Conservation (phyloP, 2,113 vertebrate genomes). For the Sapajus apella region DNA sequence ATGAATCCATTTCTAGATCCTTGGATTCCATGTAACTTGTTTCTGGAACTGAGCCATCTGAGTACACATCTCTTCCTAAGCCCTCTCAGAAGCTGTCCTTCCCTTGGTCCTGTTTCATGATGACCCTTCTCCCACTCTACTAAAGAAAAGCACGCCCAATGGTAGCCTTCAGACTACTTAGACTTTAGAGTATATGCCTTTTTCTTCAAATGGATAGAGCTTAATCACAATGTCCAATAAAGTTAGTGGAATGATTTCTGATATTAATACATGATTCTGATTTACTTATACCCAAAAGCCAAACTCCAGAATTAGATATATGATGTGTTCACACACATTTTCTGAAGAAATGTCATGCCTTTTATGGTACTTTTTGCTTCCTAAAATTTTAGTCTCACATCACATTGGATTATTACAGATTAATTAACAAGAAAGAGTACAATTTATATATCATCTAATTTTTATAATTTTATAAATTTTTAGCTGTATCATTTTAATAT, state of each 20-base stretch:
- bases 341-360: neutral
- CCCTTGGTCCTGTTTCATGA: neutral
- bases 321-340: neutral
- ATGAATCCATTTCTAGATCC: neutral
- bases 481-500: slow-evolving; percentile 23
- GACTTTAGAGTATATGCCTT: neutral
- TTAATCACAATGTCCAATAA: neutral
- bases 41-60: neutral
- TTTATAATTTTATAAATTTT: slow-evolving; percentile 36
- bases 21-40: neutral
- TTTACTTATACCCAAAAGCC: neutral
- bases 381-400: neutral
- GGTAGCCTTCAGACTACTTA: neutral
- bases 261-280: neutral
- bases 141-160: neutral
- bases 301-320: neutral
- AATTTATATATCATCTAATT: slow-evolving; percentile 1
- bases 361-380: neutral
- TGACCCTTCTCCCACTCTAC: neutral
- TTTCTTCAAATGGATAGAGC: neutral
- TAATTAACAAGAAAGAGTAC: neutral
- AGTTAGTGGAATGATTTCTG: neutral
- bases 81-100: neutral
- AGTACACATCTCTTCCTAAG: neutral
- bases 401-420: neutral